These are phyloP conservation scores for Procambarus clarkii DNA, from an alignment of 1,140 invertebrate species.

Conservation along the genomic window DNA sequence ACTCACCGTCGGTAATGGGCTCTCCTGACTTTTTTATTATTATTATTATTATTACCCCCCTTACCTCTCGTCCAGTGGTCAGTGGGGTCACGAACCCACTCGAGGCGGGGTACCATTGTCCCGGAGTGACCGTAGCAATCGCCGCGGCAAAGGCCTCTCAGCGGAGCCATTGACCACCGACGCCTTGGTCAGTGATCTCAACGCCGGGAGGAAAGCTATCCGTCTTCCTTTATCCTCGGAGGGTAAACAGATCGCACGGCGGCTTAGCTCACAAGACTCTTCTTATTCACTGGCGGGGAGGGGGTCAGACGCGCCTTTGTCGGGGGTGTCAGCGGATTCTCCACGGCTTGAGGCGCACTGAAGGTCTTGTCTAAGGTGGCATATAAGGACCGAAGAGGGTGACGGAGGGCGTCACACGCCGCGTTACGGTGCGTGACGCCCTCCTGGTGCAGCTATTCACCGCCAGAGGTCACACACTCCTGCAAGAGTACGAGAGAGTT, in stretches of 20 bases:
- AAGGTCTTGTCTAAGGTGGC: conserved; percentile 7
- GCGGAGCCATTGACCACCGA: not conserved
- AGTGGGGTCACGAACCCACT: not conserved
- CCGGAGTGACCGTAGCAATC: not conserved
- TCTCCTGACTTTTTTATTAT: too few species aligned
- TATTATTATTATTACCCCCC: too few species aligned
- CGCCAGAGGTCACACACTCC: not conserved
- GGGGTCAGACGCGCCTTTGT: conserved; percentile 41
- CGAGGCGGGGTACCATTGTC: conserved; percentile 13
- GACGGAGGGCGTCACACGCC: too few species aligned
- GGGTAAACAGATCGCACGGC: conserved; percentile 55
- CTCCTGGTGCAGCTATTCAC: not conserved
- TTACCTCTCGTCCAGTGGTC: not conserved
- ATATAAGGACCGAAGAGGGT: not conserved
- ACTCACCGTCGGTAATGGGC: too few species aligned
- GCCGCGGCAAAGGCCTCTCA: not conserved
- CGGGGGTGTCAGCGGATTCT: conserved; percentile 25
- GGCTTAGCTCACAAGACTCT: conserved; percentile 33
- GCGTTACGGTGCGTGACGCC: not conserved
- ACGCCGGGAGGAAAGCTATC: conserved; percentile 52
- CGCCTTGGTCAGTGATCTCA: conserved; percentile 37
- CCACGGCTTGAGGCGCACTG: conserved; percentile 36
- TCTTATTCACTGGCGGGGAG: conserved; percentile 38
- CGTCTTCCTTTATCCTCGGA: conserved; percentile 50
- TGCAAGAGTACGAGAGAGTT: not conserved